A percentile compares a stretch with the other conserved stretches of the same genome.
phyloP scores from a whole-genome alignment of 1,140 invertebrate species.

The honey bee (Apis mellifera) region Amel_HAv3.1 CM009938.2:7637001-7637500 shows the following conservation, averaged over 20 bases:
- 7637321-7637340: conserved; percentile 72
- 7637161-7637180: conserved; percentile 63
- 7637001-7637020: conserved; percentile 49
- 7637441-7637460: conserved; percentile 72
- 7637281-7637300: conserved; percentile 48
- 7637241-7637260: conserved; percentile 39
- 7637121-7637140: conserved; percentile 68
- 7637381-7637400: conserved; percentile 76
- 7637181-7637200: conserved; percentile 61
- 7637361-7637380: conserved; percentile 77
- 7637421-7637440: conserved; percentile 75
- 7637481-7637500: conserved; percentile 72
- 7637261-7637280: conserved; percentile 48
- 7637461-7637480: conserved; percentile 79
- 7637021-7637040: conserved; percentile 78
- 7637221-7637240: conserved; percentile 49
- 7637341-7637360: conserved; percentile 78
- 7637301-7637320: conserved; percentile 58
- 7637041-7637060: conserved; percentile 61
- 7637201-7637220: conserved; percentile 47
- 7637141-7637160: conserved; percentile 68
- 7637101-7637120: conserved; percentile 9
- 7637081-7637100: conserved; percentile 54
- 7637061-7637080: conserved; percentile 56
- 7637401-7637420: conserved; percentile 76